phyloP scores from a whole-genome alignment of 2,113 vertebrate genomes.

The Forbesichthys agassizii region DNA sequence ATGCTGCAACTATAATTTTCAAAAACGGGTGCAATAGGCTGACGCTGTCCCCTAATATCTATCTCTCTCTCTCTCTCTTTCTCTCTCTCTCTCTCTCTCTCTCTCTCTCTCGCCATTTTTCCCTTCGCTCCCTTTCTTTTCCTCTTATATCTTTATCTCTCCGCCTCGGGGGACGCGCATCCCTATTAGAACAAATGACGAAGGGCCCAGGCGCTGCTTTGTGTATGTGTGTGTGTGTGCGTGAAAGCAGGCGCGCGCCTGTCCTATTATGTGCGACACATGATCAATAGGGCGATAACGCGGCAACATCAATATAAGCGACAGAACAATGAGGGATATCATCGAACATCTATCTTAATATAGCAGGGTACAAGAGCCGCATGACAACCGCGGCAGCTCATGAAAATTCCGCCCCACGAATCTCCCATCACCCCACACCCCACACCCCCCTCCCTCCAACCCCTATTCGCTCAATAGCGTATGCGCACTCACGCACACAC shows the following conservation, averaged over 20 bases:
- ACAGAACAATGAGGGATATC: constrained; percentile 99
- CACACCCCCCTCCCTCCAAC: not conserved
- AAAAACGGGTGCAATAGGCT: no score
- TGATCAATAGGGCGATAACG: constrained; percentile 99
- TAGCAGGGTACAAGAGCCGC: constrained; percentile 97
- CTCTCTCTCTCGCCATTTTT: constrained; percentile 3
- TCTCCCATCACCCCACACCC: constrained; percentile 45
- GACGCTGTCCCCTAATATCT: constrained; percentile 8
- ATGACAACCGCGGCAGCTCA: constrained; percentile 98
- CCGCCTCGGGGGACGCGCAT: constrained; percentile 80
- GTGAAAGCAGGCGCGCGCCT: constrained; percentile 84
- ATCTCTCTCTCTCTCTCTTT: constrained; percentile 48
- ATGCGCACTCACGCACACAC: constrained; percentile 54
- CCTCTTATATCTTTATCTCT: not conserved
- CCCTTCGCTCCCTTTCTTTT: constrained; percentile 8
- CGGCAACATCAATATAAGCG: constrained; percentile 99
- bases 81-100: constrained; percentile 3
- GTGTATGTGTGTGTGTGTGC: constrained; percentile 83
- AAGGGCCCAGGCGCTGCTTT: constrained; percentile 88
- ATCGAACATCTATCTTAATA: constrained; percentile 99
- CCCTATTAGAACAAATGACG: constrained; percentile 99
- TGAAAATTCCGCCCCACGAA: constrained; percentile 99
- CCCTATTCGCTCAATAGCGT: constrained; percentile 55
- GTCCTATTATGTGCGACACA: constrained; percentile 99
- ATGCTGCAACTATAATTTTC: no score